Evolutionary conservation across 2,888 invertebrate species (phyloP).

Genomic region (Lepidochitona cinerea): DNA sequence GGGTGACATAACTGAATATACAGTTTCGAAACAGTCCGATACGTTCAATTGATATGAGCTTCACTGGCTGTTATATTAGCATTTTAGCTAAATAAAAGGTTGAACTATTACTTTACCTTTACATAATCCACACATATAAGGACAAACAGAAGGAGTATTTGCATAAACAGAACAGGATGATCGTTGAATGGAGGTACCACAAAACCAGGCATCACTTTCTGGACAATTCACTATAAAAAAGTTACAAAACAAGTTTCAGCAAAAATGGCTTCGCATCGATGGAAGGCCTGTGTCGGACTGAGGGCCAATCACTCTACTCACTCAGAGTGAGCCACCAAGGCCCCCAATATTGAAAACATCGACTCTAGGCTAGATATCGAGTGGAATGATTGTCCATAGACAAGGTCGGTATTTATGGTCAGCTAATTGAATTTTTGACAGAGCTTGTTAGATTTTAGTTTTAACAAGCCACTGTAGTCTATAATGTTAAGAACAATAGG

Average conservation of each 20-base stretch:
- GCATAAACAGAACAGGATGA: background rate
- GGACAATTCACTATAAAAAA: background rate
- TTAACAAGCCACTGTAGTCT: too few species aligned
- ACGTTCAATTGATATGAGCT: too few species aligned
- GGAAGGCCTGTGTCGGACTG: too few species aligned
- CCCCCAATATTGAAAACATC: background rate
- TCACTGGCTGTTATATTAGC: background rate
- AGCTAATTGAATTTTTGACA: too few species aligned
- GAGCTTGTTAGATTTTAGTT: too few species aligned
- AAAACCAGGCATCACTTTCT: background rate
- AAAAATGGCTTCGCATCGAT: background rate
- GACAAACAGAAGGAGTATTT: constrained; percentile 6
- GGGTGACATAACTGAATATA: background rate
- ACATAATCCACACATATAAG: background rate
- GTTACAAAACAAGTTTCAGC: background rate
- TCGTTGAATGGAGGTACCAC: background rate
- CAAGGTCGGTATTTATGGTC: too few species aligned
- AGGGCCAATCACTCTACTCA: too few species aligned
- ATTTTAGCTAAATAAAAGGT: background rate
- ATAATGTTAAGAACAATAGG: too few species aligned
- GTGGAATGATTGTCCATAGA: too few species aligned
- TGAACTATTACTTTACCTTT: background rate
- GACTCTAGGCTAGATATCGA: too few species aligned
- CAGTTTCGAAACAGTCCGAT: background rate
- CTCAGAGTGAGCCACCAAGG: background rate